Base-by-base conservation (phyloP, 2,888 invertebrate species). In the Parapristionchus giblindavisi region DNA sequence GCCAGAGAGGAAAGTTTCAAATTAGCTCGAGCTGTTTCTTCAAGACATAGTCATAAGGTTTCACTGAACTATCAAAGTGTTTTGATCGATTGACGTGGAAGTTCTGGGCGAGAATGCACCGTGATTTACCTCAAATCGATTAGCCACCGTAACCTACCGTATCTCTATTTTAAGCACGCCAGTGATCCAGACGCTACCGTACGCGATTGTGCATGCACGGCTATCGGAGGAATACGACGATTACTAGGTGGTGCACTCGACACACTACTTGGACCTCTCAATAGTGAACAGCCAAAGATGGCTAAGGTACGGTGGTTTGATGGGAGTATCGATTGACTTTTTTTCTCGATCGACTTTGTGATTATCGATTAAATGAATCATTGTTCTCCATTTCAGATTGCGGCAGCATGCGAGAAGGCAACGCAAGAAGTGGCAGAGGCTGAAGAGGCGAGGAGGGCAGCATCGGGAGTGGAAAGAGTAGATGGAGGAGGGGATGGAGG, bases 171-270 rank as follows among this genome's bases (percentile, higher is more conserved):
- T 1, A 74, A 82, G 82, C 56, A 77, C 32, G 76, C 82, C 0
- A 71, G 75, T 2, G 82, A 83, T 48, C 52, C 75, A 32, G 82
- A 83, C 51, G 75, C 68, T 6, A 60, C 71, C 0, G 81, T 81
- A 11, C 79, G 82, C 5, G 82, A 83, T 5, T 76, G 73, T 24
- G 76, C 81, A 3, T 80, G 76, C n/a, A 54, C 54, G n/a, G 72
- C 79, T 0, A 51, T 83, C 27, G 82, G 82, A 17, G 76, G 79
- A 11, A 71, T 78, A 1, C 73, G 74, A 71, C 61, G 81, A 24
- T 74, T 80, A 0, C 60, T 80, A 75, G 80, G 80, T 24, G 76
- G 65, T 3, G 75, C 77, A 6, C 60, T 79, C 2, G 17, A 71
- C 3, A 72, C 73, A 0, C 77, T 79, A 17, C 43, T 78, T n/a